Evolutionary conservation across 2,888 invertebrate species (phyloP).

Genomic region (Cerceris rybyensis): DNA sequence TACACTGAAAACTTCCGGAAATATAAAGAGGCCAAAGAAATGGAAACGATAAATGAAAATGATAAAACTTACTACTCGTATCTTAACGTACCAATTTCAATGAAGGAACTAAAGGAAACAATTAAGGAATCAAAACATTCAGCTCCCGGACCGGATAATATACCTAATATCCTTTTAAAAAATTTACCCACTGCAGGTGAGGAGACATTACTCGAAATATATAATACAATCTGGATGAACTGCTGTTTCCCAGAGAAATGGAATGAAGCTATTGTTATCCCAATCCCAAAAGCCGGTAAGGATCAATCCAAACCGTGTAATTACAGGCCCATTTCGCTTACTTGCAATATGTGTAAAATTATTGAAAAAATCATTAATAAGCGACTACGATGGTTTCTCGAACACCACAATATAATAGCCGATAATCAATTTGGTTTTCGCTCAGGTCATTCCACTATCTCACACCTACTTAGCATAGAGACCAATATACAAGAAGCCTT

Average conservation of each 20-base stretch:
- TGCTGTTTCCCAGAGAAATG: not conserved
- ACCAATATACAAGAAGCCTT: conserved; percentile 12
- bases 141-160: not conserved
- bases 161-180: conserved; percentile 3
- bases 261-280: conserved; percentile 4
- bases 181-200: not conserved
- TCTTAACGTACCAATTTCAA: not conserved
- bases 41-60: not conserved
- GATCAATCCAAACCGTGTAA: not conserved
- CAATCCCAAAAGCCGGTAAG: conserved; percentile 15
- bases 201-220: not conserved
- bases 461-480: conserved; percentile 10
- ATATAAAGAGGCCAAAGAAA: not conserved
- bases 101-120: not conserved
- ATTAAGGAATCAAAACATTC: not conserved
- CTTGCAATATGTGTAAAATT: conserved; percentile 15
- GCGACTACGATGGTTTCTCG: conserved; percentile 9
- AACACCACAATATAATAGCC: not conserved
- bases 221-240: not conserved
- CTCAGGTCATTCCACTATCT: not conserved
- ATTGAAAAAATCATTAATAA: conserved; percentile 15
- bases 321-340: conserved; percentile 17
- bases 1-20: not conserved
- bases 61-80: not conserved
- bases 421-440: conserved; percentile 17